A percentile compares a stretch with the other conserved stretches of the same genome.
Evolutionary conservation across 2,888 invertebrate species (phyloP).

Genomic region (Oxystoma pomonae): DNA sequence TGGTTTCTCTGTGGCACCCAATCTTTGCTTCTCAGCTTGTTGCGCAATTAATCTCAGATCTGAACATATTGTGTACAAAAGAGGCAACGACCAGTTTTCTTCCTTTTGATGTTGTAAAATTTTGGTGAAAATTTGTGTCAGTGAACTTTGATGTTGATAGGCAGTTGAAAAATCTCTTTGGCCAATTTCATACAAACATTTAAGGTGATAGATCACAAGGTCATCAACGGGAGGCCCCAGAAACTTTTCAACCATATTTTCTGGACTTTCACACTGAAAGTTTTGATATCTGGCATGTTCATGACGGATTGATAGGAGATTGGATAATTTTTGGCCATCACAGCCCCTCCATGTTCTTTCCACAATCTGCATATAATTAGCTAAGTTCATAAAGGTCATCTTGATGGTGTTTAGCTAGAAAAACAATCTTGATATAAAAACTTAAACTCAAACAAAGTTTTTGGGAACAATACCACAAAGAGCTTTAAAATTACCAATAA

Average conservation of each 20-base stretch:
- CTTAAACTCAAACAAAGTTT: too few relatives aligned
- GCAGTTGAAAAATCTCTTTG: constrained; percentile 60
- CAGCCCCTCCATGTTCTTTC: constrained; percentile 59
- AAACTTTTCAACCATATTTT: constrained; percentile 64
- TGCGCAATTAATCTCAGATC: constrained; percentile 79
- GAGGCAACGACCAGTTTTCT: constrained; percentile 94
- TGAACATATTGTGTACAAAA: constrained; percentile 85
- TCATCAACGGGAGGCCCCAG: constrained; percentile 73
- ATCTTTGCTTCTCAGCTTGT: constrained; percentile 64
- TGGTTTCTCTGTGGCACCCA: constrained; percentile 51
- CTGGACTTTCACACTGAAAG: constrained; percentile 66
- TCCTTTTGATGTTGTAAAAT: constrained; percentile 85
- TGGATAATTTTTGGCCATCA: constrained; percentile 59
- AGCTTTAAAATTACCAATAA: too few relatives aligned
- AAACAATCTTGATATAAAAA: too few relatives aligned
- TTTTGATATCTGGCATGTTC: constrained; percentile 68
- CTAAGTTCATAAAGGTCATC: constrained; percentile 42
- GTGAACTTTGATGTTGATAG: constrained; percentile 71
- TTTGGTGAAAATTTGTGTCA: constrained; percentile 75
- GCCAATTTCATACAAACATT: constrained; percentile 55
- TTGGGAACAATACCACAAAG: too few relatives aligned
- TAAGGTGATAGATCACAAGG: constrained; percentile 69
- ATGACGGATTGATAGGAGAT: constrained; percentile 62
- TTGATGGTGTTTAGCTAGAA: background rate
- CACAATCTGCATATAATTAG: constrained; percentile 48